Evolutionary conservation across 1,140 invertebrate species (phyloP), one percentile per base, ranked within the genome.

Genomic region (Theocolax elegans): DNA sequence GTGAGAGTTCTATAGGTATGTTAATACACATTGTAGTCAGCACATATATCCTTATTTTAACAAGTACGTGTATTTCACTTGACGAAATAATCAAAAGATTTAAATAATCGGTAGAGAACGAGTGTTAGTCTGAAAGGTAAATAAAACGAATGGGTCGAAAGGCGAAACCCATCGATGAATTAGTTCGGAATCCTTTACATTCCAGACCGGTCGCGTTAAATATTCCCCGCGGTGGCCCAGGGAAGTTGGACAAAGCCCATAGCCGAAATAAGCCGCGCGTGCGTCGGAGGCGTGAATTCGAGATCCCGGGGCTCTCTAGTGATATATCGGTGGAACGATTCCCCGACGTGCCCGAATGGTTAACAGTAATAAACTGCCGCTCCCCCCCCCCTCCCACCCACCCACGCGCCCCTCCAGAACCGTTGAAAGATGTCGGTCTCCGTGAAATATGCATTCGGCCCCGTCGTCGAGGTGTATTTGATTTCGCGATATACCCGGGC

Each of bases 391-490:
- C n/a, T n/a, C n/a, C n/a, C n/a, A n/a, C n/a, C n/a, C n/a, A n/a
- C n/a, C n/a, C n/a, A n/a, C n/a, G n/a, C n/a, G n/a, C n/a, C 27
- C 31, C 27, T 51, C 27, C 38, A 2, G 49, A 12, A n/a, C 6
- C 59, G 31, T 25, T 62, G 38, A 53, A 71, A 66, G 63, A 71
- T 71, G 66, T 77, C 71, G 68, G 71, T 78, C 76, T 74, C 66
- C 2, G 63, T 77, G 74, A 78, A 77, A 77, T 78, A 78, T 71
- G 70, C 71, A 46, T 48, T 35, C 15, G 17, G 10, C 17, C 15
- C 21, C 17, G 21, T 12, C 12, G 48, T 9, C 3, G 23, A 17
- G 15, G 40, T 35, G 59, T 62, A 62, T 62, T 62, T 62, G 59
- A 62, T 62, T 62, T 62, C 25, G n/a, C 44, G 44, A 62, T 62